A percentile compares a stretch with the other conserved stretches of the same genome.
phyloP scores from a whole-genome alignment of 2,113 vertebrate species.

The Paramisgurnus dabryanus region DNA sequence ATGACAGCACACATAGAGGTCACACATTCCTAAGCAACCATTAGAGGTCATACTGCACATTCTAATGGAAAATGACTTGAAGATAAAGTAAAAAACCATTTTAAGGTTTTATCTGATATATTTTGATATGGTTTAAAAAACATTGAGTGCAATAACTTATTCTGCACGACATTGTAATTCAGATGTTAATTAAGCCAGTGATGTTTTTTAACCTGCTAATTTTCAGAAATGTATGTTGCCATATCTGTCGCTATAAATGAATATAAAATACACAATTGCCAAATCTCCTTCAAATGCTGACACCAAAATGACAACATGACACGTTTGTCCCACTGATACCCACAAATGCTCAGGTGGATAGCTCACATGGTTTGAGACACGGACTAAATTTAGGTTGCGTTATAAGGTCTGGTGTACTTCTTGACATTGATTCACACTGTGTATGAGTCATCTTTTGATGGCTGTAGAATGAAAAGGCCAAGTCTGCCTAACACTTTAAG shows the following conservation, averaged over 20 bases:
- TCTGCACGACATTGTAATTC: no score
- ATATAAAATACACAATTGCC: no score
- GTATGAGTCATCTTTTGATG: constrained; percentile 38
- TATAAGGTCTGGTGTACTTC: background rate
- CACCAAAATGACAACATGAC: background rate
- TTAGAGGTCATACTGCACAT: constrained; percentile 17
- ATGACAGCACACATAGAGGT: background rate
- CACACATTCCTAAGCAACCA: background rate
- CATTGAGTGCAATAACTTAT: no score
- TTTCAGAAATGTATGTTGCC: background rate
- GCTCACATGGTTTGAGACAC: background rate
- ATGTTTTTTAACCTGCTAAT: no score
- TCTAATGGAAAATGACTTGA: background rate
- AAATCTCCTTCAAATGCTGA: background rate
- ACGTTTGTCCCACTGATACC: background rate
- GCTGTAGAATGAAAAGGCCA: constrained; percentile 12
- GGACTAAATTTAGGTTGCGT: background rate
- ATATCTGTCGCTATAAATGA: background rate
- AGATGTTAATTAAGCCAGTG: no score
- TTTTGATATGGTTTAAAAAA: no score
- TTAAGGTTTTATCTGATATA: no score
- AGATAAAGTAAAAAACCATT: background rate
- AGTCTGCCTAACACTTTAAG: constrained; percentile 35
- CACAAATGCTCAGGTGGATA: background rate
- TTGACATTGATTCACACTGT: background rate